phyloP scores from a whole-genome alignment of 1,140 invertebrate genomes.

The Chelonus insularis region DNA sequence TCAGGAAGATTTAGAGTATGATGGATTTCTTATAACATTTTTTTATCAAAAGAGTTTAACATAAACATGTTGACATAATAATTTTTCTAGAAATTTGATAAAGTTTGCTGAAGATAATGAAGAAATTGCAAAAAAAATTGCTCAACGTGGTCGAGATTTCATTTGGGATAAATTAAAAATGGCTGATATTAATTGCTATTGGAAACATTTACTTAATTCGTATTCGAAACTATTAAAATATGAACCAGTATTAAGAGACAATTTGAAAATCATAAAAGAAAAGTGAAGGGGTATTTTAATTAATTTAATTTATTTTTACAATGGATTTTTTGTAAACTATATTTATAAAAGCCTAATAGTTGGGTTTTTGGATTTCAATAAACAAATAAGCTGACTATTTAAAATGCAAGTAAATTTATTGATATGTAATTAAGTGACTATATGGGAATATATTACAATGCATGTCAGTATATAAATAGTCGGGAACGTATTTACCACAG shows the following conservation, averaged over 20 bases:
- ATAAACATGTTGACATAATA: too few relatives aligned
- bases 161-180: slow-evolving; percentile 84
- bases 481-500: slow-evolving; percentile 15
- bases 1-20: slow-evolving; percentile 69
- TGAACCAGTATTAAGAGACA: slow-evolving; percentile 63
- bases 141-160: slow-evolving; percentile 78
- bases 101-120: slow-evolving; percentile 81
- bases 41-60: too few relatives aligned
- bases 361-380: too few relatives aligned
- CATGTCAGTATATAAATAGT: slow-evolving; percentile 15
- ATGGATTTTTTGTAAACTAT: too few relatives aligned
- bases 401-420: slow-evolving; percentile 22
- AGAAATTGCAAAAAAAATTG: slow-evolving; percentile 75
- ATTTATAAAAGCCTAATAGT: too few relatives aligned
- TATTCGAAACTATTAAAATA: slow-evolving; percentile 81
- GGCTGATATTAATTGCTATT: slow-evolving; percentile 85
- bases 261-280: slow-evolving; percentile 60
- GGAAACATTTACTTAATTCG: slow-evolving; percentile 76
- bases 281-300: slow-evolving; percentile 21
- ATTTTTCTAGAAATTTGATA: slow-evolving; percentile 66
- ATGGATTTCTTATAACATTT: too few relatives aligned
- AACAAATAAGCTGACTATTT: too few relatives aligned
- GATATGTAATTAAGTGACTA: slow-evolving; percentile 42
- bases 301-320: slow-evolving; percentile 19
- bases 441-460: slow-evolving; percentile 49